phyloP scores from a whole-genome alignment of 2,797 vertebrate species.

The Halcyon badia region DNA sequence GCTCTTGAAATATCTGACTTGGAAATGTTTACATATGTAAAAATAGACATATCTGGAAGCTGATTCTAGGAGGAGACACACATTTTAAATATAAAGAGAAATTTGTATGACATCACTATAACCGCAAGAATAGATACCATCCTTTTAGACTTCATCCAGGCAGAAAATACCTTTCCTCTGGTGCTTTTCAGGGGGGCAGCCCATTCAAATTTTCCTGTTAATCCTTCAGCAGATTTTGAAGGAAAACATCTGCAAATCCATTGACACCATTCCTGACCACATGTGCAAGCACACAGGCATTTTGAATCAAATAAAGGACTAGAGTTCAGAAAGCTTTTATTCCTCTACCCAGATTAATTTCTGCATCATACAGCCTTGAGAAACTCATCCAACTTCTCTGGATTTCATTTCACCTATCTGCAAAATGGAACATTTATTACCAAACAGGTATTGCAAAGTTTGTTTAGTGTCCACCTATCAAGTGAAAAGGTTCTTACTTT shows the following conservation, averaged over 20 bases:
- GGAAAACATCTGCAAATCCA: not conserved
- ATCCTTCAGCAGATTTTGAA: not conserved
- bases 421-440: not conserved
- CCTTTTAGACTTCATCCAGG: not conserved
- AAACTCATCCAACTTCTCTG: not conserved
- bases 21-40: slow-evolving; percentile 17
- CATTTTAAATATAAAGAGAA: not conserved
- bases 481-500: not conserved
- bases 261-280: not conserved
- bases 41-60: not conserved
- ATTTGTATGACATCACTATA: not conserved
- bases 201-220: not conserved
- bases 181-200: not conserved
- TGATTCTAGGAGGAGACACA: not conserved
- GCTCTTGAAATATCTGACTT: not conserved
- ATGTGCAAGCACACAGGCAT: not conserved
- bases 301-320: not conserved
- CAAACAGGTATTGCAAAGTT: not conserved
- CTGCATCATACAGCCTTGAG: not conserved
- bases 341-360: not conserved
- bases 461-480: not conserved
- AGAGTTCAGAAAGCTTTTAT: not conserved
- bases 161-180: not conserved
- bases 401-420: not conserved
- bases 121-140: not conserved